phyloP scores from a whole-genome alignment of 2,888 invertebrate genomes.

The Apodemia hepburni region DNA sequence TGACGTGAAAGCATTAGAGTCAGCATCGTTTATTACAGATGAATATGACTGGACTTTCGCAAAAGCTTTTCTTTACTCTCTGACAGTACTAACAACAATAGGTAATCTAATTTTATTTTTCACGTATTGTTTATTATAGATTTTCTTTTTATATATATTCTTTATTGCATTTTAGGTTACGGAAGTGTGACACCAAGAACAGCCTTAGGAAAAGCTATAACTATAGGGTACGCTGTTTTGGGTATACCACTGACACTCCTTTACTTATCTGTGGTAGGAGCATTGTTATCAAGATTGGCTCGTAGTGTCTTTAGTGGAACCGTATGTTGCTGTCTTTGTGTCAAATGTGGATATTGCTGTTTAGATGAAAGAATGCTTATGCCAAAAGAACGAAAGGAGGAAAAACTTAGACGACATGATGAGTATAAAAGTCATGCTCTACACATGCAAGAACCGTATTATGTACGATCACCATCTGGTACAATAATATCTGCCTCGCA shows the following conservation, averaged over 20 bases:
- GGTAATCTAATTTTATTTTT: slow-evolving; percentile 76
- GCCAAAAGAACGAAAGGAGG: slow-evolving; percentile 89
- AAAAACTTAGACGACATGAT: slow-evolving; percentile 87
- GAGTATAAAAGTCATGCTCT: slow-evolving; percentile 81
- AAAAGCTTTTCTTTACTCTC: slow-evolving; percentile 94
- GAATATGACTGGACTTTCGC: slow-evolving; percentile 94
- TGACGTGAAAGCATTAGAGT: slow-evolving; percentile 66
- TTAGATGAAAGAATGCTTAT: slow-evolving; percentile 91
- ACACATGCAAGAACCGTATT: slow-evolving; percentile 85
- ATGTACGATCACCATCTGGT: slow-evolving; percentile 79
- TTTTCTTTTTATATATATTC: not conserved
- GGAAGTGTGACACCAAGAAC: slow-evolving; percentile 96
- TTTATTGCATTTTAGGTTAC: slow-evolving; percentile 82
- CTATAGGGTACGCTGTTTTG: slow-evolving; percentile 92
- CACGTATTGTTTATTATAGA: no score
- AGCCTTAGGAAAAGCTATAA: slow-evolving; percentile 93
- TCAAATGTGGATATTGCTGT: slow-evolving; percentile 93
- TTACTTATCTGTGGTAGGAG: slow-evolving; percentile 92
- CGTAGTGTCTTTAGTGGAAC: slow-evolving; percentile 90
- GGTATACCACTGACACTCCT: slow-evolving; percentile 94
- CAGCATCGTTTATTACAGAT: slow-evolving; percentile 61
- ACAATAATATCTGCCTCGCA: slow-evolving; percentile 76
- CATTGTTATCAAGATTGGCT: slow-evolving; percentile 90
- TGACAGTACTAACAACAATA: slow-evolving; percentile 95
- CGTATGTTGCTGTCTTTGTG: slow-evolving; percentile 91